A percentile compares a stretch with the other conserved stretches of the same genome.
phyloP scores from a whole-genome alignment of 2,113 vertebrate genomes.

The Atherinomorus stipes region DNA sequence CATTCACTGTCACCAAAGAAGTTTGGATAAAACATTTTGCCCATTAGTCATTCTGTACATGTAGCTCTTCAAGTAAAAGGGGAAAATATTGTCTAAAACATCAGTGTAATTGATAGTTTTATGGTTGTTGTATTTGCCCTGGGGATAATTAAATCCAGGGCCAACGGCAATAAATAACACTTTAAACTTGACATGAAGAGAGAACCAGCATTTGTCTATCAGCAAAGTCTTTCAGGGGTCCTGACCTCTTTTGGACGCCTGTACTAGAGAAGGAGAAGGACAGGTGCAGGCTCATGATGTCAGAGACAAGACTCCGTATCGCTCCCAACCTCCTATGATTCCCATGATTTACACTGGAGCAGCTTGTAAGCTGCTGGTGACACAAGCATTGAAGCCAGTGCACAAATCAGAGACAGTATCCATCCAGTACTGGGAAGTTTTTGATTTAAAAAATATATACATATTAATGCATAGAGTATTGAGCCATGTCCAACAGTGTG shows the following conservation, averaged over 20 bases:
- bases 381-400: neutral
- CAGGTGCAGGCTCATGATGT: constrained; percentile 82
- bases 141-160: constrained; percentile 63
- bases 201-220: constrained; percentile 72
- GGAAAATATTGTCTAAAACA: constrained; percentile 51
- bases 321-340: constrained; percentile 52
- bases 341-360: constrained; percentile 62
- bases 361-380: constrained; percentile 47
- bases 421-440: neutral
- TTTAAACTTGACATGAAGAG: constrained; percentile 59
- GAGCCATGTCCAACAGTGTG: neutral
- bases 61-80: constrained; percentile 33
- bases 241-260: constrained; percentile 42
- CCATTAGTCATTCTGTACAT: constrained; percentile 44
- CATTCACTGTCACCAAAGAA: constrained; percentile 28
- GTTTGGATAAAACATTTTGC: constrained; percentile 27
- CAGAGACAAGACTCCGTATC: constrained; percentile 56
- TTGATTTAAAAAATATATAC: too few species aligned
- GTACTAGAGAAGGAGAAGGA: constrained; percentile 57
- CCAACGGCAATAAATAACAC: constrained; percentile 64
- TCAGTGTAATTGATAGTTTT: constrained; percentile 61
- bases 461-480: neutral
- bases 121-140: constrained; percentile 52
- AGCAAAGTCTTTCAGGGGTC: constrained; percentile 72
- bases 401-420: constrained; percentile 13